Base-by-base conservation (phyloP, 2,113 vertebrate genomes). In the Cebus imitator region DNA sequence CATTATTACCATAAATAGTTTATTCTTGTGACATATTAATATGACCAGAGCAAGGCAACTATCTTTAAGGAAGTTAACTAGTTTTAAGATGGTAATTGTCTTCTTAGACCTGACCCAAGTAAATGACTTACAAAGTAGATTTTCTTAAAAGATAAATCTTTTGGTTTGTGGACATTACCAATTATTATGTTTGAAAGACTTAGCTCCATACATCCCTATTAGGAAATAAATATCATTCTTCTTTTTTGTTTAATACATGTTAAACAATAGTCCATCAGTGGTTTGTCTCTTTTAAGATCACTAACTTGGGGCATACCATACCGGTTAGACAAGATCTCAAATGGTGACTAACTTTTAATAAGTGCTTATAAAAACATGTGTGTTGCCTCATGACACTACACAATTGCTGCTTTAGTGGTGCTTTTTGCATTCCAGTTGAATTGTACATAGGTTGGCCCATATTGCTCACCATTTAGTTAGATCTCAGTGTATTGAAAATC, bases 211-310 rank as follows among this genome's bases (percentile, higher is more conserved):
- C 76, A 83, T 78, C 97, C 13, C 61, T 95, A 0, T 90, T 93
- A 96, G 40, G 55, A 97, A 30, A 91, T 64, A 95, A 91, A 85
- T 92, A 12, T 43, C n/a, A 81, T 91, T 96, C 37, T 27, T 76
- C 6, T 61, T 88, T 90, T 80, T 96, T 96, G 37, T 96, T 98
- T 87, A 73, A 13, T 95, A 57, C 12, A 93, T 82, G 86, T 80
- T 73, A 83, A 87, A 90, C 64, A 95, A 23, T 73, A 48, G 61
- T 96, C 35, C 37, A 55, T 96, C 50, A 75, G 57, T 92, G 37
- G 57, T 96, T 98, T 94, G 91, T 97, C 94, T 96, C 84, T 82
- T 95, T 95, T 96, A 97, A 97, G 89, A 98, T 97, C 96, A 97
- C 72, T 96, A 72, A 97, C 97, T 98, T 91, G 86, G 58, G 66